Evolutionary conservation across 2,888 invertebrate genomes (phyloP).

Genomic region (Pseudococcus longispinus): DNA sequence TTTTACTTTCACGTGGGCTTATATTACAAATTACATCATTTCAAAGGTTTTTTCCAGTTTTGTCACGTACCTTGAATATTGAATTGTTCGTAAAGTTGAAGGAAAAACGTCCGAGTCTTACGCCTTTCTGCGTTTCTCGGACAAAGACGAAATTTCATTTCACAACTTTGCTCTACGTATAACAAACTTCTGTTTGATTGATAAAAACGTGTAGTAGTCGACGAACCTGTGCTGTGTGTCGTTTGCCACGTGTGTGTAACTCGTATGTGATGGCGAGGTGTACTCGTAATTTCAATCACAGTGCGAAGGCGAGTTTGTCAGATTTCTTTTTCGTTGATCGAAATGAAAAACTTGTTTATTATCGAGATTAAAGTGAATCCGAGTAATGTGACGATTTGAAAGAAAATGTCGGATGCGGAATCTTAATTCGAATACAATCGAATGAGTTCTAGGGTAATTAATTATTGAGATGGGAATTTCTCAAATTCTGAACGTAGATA

Average conservation of each 20-base stretch:
- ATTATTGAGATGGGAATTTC: neutral
- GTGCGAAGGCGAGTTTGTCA: neutral
- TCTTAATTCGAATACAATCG: neutral
- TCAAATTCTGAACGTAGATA: neutral
- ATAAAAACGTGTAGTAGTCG: neutral
- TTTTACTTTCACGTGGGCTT: conserved; percentile 41
- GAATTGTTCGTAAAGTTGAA: conserved; percentile 40
- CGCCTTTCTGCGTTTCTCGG: neutral
- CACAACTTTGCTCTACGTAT: neutral
- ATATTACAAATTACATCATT: conserved; percentile 52
- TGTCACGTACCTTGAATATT: conserved; percentile 48
- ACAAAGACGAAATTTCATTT: conserved; percentile 35
- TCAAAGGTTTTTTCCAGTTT: conserved; percentile 44
- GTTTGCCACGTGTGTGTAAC: neutral
- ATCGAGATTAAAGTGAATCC: neutral
- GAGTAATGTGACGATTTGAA: neutral
- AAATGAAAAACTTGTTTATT: neutral
- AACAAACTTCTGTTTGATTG: conserved; percentile 29
- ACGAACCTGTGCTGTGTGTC: neutral
- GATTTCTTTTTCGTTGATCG: neutral
- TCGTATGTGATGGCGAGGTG: neutral
- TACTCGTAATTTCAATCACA: neutral
- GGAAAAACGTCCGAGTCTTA: conserved; percentile 33
- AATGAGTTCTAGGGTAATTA: neutral
- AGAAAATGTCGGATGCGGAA: neutral